Evolutionary conservation across 2,888 invertebrate genomes (phyloP), one percentile per base, ranked within the genome.

Genomic region (Volucella inanis): DNA sequence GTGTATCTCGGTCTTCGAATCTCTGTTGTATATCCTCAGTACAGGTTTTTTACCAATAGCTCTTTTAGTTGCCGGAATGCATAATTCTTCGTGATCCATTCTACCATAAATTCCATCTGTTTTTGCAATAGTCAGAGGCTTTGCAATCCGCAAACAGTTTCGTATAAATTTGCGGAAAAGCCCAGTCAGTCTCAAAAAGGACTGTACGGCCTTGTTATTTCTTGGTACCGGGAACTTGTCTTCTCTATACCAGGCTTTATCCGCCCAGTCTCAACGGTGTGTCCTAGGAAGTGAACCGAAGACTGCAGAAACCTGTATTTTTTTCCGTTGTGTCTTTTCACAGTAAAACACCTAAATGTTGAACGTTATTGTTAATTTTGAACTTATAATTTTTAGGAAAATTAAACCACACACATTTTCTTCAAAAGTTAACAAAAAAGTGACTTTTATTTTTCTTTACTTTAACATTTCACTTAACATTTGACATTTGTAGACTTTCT

Each of bases 1-100:
- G 49, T 87, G 85, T 2, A 88, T 4, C 31, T 88, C 87, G 0
- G 87, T 87, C 2, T 39, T 49, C 3, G 87, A 76, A 10, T 75
- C 54, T 45, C 55, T 45, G 1, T 22, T 41, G 47, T 80, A 88
- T 6, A 88, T 61, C 1, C 31, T 31, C 15, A 88, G 39, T 12
- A 87, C 86, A 0, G 81, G 76, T 38, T 55, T 15, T 22, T 14
- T 39, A 9, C 6, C 31, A 31, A 31, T 31, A 57, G 14, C 12
- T 57, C 11, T 50, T 57, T 71, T 41, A 71, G n/a, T 22, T 22
- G n/a, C 4, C 15, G 47, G 9, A 61, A 41, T 50, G 50, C 59
- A 6, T 10, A 59, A 22, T 43, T 59, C 55, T 11, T 10, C 55
- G 9, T 22, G 12, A 31, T 45, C 57, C 70, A 70, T 49, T 57